These are phyloP conservation scores for Helogale parvula DNA, from an alignment of 2,113 vertebrate species.

Conservation along the genomic window DNA sequence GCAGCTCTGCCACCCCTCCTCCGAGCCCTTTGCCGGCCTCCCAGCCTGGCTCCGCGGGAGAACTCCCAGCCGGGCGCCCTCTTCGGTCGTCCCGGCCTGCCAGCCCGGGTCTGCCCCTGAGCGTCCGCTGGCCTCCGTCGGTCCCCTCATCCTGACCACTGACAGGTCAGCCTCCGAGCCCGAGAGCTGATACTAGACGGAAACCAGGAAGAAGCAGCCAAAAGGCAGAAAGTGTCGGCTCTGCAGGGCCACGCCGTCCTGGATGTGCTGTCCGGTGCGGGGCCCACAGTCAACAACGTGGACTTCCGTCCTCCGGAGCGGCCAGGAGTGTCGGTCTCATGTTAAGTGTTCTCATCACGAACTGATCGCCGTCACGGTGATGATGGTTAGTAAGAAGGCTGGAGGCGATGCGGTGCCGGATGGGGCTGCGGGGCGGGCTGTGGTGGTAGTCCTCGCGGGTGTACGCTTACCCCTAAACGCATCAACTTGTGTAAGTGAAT, in stretches of 20 bases:
- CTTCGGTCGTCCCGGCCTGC: no score
- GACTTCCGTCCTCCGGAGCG: accelerated
- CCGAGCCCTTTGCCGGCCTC: neutral
- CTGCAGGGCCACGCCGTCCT: neutral
- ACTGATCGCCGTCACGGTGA: accelerated
- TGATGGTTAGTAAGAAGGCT: no score
- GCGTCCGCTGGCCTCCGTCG: neutral
- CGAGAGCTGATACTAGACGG: neutral
- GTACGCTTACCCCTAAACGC: neutral
- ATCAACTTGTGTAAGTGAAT: no score
- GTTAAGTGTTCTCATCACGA: neutral
- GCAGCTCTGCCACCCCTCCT: no score
- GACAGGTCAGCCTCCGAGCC: neutral
- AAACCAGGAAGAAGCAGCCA: neutral
- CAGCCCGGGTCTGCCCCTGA: accelerated
- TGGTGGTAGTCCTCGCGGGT: neutral
- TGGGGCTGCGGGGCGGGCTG: accelerated
- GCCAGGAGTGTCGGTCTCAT: neutral
- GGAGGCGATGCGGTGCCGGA: no score
- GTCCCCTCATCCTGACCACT: neutral
- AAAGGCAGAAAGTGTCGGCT: neutral
- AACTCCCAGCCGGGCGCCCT: accelerated
- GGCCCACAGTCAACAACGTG: neutral
- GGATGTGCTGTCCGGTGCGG: accelerated
- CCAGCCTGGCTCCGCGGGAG: neutral